Base-by-base conservation (phyloP, 2,113 vertebrate species). In the Erythrocebus patas region DNA sequence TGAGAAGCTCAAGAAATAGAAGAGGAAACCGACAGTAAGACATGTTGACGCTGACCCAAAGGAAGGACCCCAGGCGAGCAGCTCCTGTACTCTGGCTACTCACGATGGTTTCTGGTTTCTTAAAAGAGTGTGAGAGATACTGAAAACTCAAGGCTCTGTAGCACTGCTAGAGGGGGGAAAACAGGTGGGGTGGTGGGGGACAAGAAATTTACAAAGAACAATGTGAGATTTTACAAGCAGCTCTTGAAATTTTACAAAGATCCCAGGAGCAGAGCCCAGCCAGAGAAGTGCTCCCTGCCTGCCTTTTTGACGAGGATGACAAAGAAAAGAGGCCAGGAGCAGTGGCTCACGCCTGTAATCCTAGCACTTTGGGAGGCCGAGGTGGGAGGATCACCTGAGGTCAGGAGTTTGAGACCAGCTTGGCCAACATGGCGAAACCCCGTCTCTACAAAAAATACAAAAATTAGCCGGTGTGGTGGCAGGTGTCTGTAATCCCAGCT, bases 21-120 rank as follows among this genome's bases (percentile, higher is more conserved):
- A 32, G 20, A 27, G 3, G 32, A 45, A 14, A 25, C 32, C 6
- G 1, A 8, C 18, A 16, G 68, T 52, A 27, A 7, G 45, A 22
- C 0, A 23, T 32, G 40, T 12, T 59, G 8, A 17, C 0, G 5
- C 0, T 0, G 76, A 64, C 64, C 17, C 8, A 4, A 27, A 83
- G 75, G 45, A 7, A 4, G 40, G 68, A 17, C 13, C 23, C 18
- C 2, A 0, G 8, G 9, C 13, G 1, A 3, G 6, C 17, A 30
- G 14, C 11, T 14, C 45, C 7, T 0, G 13, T 1, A 13, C 43
- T 30, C 11, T 35, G 13, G 12, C 59, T 11, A 23, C 76, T 12
- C 0, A 61, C 1, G n/a, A 55, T 1, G 55, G 78, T 18, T 30
- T 61, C 61, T 61, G 68, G 59, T 7, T 68, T 89, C 84, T 84